phyloP scores from a whole-genome alignment of 2,113 vertebrate species.

The Poicephalus meyeri region DNA sequence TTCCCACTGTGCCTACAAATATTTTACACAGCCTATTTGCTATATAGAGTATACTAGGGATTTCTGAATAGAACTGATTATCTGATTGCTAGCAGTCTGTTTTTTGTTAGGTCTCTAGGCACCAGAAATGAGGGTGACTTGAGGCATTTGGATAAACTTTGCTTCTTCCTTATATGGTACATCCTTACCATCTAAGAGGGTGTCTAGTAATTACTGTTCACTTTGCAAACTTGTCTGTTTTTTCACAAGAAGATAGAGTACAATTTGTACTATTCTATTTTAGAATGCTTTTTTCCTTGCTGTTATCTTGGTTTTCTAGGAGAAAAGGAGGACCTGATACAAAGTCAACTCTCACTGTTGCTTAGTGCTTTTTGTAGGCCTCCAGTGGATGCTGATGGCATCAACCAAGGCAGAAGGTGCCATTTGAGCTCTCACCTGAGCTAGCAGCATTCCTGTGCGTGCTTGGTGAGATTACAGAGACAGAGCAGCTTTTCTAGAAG shows the following conservation, averaged over 20 bases:
- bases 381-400: background rate
- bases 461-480: background rate
- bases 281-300: background rate
- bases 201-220: conserved; percentile 33
- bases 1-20: background rate
- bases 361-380: background rate
- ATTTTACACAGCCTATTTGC: background rate
- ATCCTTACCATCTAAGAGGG: conserved; percentile 4
- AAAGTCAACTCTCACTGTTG: background rate
- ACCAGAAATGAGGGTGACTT: conserved; percentile 31
- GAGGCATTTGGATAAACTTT: conserved; percentile 33
- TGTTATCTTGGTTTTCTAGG: conserved; percentile 6
- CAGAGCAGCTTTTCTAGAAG: background rate
- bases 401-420: background rate
- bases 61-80: background rate
- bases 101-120: conserved; percentile 64
- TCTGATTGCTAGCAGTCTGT: conserved; percentile 15
- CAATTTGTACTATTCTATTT: background rate
- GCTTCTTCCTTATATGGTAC: conserved; percentile 35
- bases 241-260: background rate
- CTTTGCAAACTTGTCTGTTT: background rate
- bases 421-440: background rate
- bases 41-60: background rate
- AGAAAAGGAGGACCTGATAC: background rate
- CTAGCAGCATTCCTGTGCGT: background rate